Conservation (phyloP, 2,113 vertebrate species). For the Otus sunia region DNA sequence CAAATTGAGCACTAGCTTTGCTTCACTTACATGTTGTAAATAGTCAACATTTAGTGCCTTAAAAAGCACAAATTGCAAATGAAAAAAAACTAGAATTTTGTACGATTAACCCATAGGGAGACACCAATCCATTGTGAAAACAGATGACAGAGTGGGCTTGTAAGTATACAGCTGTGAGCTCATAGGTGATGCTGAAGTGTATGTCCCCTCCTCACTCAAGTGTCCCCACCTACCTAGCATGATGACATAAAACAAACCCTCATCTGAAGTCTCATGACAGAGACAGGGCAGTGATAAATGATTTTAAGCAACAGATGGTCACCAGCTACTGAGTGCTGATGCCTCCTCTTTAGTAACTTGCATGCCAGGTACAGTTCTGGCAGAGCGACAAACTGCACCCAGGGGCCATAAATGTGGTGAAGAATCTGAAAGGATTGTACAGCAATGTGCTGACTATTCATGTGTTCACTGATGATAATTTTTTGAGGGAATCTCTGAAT, state of each 20-base stretch:
- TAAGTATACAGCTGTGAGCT: not conserved
- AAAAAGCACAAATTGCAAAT: not conserved
- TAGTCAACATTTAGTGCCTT: not conserved
- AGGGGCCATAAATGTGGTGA: not conserved
- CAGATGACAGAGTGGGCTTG: not conserved
- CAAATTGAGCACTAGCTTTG: not conserved
- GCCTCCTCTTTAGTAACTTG: not conserved
- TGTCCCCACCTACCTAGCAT: no score
- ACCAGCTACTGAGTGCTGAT: not conserved
- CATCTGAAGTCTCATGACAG: not conserved
- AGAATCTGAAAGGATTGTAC: not conserved
- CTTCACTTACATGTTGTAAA: not conserved
- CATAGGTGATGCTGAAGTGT: accelerated
- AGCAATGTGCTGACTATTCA: not conserved
- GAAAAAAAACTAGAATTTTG: not conserved
- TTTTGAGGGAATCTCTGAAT: not conserved
- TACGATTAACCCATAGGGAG: no score
- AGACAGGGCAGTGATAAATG: not conserved
- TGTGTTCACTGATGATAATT: not conserved
- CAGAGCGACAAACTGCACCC: not conserved
- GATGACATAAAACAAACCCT: not conserved
- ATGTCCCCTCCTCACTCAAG: not conserved
- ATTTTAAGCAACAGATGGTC: not conserved
- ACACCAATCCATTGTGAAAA: not conserved
- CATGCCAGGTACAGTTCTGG: not conserved